phyloP scores from a whole-genome alignment of 2,113 vertebrate species.

The Myanophis thanlyinensis region DNA sequence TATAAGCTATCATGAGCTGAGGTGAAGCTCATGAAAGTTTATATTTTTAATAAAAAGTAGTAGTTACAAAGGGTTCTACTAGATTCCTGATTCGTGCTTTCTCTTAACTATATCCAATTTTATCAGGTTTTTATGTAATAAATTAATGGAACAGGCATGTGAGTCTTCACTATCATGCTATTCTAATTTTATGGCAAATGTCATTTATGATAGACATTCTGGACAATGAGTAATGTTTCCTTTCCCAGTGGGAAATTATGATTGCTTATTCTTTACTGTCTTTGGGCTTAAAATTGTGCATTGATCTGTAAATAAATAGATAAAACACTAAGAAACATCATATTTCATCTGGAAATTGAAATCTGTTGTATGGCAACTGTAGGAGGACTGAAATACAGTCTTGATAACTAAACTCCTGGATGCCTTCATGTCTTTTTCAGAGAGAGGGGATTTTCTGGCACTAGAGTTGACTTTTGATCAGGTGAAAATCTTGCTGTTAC shows the following conservation, averaged over 20 bases:
- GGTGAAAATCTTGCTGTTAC: constrained; percentile 74
- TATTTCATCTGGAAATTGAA: not conserved
- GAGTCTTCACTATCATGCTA: not conserved
- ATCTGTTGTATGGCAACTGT: not conserved
- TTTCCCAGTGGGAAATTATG: not conserved
- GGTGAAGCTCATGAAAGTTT: not conserved
- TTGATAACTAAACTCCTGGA: not conserved
- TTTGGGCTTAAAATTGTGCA: not conserved
- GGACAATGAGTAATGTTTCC: not conserved
- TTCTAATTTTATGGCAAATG: not conserved
- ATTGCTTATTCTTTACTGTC: not conserved
- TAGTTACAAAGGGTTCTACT: not conserved
- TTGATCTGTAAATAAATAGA: not conserved
- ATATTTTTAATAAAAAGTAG: not conserved
- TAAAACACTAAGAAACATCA: too few relatives aligned
- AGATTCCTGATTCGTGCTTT: not conserved
- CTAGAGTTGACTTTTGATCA: constrained; percentile 79
- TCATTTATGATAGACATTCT: not conserved
- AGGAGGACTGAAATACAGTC: not conserved
- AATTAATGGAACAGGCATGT: not conserved
- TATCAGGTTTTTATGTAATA: not conserved
- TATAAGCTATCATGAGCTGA: not conserved
- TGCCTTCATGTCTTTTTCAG: constrained; percentile 52
- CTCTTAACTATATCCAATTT: not conserved
- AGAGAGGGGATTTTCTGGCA: constrained; percentile 80